A percentile compares a stretch with the other conserved stretches of the same genome.
Conservation (phyloP, 2,888 invertebrate genomes). For the Ochropleura plecta region DNA sequence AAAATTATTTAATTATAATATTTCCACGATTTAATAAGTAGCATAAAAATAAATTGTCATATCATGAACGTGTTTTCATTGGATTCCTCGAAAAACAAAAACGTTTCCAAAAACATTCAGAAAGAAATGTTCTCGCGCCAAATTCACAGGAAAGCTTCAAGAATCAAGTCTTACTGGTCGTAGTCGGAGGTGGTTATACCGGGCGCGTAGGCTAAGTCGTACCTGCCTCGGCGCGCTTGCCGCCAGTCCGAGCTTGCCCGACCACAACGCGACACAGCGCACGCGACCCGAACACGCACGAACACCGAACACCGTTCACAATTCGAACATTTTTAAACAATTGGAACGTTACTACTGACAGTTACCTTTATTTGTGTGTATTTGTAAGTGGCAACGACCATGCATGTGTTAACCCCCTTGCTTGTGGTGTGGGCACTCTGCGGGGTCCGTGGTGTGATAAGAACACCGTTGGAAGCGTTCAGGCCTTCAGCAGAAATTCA, state of each 20-base stretch:
- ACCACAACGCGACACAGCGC: constrained; percentile 81
- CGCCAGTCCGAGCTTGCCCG: constrained; percentile 85
- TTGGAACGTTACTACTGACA: constrained; percentile 58
- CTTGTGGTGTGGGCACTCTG: constrained; percentile 82
- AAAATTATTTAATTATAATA: background rate
- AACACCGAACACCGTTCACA: constrained; percentile 70
- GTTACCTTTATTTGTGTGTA: constrained; percentile 62
- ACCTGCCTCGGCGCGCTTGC: constrained; percentile 85
- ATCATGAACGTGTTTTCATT: background rate
- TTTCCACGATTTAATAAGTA: background rate
- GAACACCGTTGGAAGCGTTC: constrained; percentile 91
- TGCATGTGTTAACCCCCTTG: constrained; percentile 85
- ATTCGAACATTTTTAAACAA: constrained; percentile 59
- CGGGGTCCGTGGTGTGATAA: constrained; percentile 84
- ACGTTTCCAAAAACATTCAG: constrained; percentile 13
- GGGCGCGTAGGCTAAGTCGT: constrained; percentile 88
- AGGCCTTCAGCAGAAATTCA: constrained; percentile 87
- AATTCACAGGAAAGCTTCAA: constrained; percentile 73
- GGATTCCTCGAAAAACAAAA: constrained; percentile 18
- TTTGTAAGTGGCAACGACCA: constrained; percentile 68
- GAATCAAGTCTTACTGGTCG: constrained; percentile 79
- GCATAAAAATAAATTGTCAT: background rate
- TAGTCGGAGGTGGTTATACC: constrained; percentile 86
- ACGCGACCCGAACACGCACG: constrained; percentile 72
- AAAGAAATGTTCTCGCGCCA: constrained; percentile 61